Conservation (phyloP, 2,888 invertebrate species). For the Melinaea menophilus region DNA sequence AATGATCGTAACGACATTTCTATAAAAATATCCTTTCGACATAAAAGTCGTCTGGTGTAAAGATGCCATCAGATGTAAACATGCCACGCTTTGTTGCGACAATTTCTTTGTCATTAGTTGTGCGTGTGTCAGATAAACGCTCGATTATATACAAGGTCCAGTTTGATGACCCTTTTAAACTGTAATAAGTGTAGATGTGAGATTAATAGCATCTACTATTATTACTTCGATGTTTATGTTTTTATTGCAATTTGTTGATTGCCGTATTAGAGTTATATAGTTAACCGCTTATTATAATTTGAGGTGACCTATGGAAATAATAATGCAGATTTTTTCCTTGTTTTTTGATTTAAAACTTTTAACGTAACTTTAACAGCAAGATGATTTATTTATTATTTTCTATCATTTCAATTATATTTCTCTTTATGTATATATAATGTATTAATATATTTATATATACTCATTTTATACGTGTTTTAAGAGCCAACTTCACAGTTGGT, state of each 20-base stretch:
- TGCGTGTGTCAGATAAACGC: constrained; percentile 36
- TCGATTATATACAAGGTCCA: constrained; percentile 27
- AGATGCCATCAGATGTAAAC: constrained; percentile 38
- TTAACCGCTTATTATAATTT: background rate
- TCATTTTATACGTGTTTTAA: background rate
- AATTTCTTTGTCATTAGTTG: constrained; percentile 51
- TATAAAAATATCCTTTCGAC: background rate
- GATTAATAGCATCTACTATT: background rate
- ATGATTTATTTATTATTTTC: too few relatives aligned
- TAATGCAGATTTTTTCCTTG: too few relatives aligned
- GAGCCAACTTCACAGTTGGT: background rate
- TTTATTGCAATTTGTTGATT: background rate
- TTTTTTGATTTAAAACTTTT: too few relatives aligned
- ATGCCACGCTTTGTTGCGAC: constrained; percentile 45
- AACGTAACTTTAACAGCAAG: too few relatives aligned
- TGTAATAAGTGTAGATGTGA: constrained; percentile 12
- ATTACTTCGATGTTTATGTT: background rate
- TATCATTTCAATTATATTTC: too few relatives aligned
- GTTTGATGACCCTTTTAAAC: constrained; percentile 24
- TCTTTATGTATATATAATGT: too few relatives aligned
- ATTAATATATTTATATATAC: background rate
- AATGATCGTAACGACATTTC: too few relatives aligned
- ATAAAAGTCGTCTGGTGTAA: constrained; percentile 30
- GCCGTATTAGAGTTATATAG: background rate
- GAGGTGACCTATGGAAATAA: too few relatives aligned